Evolutionary conservation across 2,113 vertebrate genomes (phyloP), one percentile per base, ranked within the genome.

Genomic region (Barnardius zonarius): DNA sequence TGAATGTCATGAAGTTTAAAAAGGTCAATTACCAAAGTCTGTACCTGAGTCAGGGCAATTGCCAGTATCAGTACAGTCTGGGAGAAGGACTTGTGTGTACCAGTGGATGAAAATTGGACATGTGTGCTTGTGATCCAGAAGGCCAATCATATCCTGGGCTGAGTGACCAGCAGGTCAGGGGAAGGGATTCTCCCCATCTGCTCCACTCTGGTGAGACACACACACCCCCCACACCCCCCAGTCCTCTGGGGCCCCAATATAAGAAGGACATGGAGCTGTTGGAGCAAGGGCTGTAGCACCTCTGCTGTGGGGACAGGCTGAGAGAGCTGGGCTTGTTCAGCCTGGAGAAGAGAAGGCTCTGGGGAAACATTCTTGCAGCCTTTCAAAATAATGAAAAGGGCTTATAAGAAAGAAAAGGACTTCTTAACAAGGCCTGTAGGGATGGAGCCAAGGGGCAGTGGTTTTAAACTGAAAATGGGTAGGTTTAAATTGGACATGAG

Each of bases 71-170:
- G 57, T 59, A 16, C 22, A 24, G 22, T 59, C 57, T 59, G 33
- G 57, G 33, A 22, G 20, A 39, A 70, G 27, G 23, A 20, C 28
- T 10, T 33, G 33, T 27, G 44, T 13, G 6, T 17, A 4, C 14
- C 33, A 24, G 9, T 6, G 22, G 33, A 1, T 10, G 19, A 54
- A 7, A 27, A 5, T 3, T 18, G 7, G 4, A 13, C 3, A 6
- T 7, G 10, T 20, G 30, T 2, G 0, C 41, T 67, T 3, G 2
- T 35, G 48, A 31, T 73, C 24, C 35, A 59, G 44, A 22, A 48
- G 13, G 24, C 43, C 51, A 30, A 0, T 15, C 1, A 0, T 18
- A 0, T 13, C 46, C 37, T 44, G 27, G 49, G 73, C 63, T 37
- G 27, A 1, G 3, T 37, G 74, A 23, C 3, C 76, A 49, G 48